Conservation (phyloP, 2,797 vertebrate species). For the Apogon hyalosoma region DNA sequence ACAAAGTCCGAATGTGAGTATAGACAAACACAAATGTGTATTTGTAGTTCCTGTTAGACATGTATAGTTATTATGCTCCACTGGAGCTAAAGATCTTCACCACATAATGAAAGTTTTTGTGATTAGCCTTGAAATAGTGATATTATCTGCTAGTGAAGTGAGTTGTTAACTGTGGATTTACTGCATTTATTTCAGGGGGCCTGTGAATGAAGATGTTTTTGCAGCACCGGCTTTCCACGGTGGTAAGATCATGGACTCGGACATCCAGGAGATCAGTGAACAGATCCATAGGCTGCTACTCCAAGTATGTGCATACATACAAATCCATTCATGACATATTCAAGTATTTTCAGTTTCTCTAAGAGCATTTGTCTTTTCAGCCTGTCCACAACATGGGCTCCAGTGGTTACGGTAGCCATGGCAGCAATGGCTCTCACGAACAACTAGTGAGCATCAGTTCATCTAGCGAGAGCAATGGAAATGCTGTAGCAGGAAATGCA, state of each 20-base stretch:
- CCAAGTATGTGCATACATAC: constrained; percentile 82
- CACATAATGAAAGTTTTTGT: no score
- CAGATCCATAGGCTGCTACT: constrained; percentile 93
- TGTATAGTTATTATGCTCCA: not conserved
- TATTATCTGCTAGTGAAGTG: no score
- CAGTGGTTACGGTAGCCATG: constrained; percentile 94
- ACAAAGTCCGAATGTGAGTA: constrained; percentile 97
- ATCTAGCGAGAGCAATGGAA: constrained; percentile 91
- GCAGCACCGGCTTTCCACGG: constrained; percentile 83
- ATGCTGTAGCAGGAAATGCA: constrained; percentile 58
- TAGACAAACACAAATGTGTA: not conserved
- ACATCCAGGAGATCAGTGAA: constrained; percentile 93
- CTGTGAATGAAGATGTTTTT: constrained; percentile 97
- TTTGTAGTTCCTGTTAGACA: not conserved
- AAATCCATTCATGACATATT: not conserved
- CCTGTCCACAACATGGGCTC: constrained; percentile 94
- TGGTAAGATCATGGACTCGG: constrained; percentile 87
- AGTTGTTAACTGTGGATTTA: not conserved
- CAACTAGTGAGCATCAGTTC: constrained; percentile 91
- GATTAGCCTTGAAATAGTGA: no score
- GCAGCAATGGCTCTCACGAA: constrained; percentile 89
- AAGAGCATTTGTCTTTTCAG: constrained; percentile 70
- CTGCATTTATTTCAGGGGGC: constrained; percentile 84
- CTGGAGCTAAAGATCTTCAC: no score
- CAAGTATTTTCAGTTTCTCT: not conserved